Evolutionary conservation across 2,888 invertebrate species (phyloP).

Genomic region (Sialis fuliginosa): DNA sequence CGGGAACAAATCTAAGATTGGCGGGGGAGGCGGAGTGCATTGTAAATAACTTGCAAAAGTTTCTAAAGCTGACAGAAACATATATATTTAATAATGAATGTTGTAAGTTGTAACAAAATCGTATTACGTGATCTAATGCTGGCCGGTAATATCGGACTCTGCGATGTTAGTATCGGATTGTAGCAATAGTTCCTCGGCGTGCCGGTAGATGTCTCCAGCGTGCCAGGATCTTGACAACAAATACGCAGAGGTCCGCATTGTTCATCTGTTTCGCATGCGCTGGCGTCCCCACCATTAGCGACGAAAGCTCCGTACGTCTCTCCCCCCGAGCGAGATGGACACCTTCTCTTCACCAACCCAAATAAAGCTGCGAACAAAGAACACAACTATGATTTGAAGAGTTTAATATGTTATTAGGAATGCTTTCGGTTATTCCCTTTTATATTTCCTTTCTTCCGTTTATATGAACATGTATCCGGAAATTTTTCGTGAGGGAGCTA

Average conservation of each 20-base stretch:
- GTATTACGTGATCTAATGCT: no score
- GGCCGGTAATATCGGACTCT: no score
- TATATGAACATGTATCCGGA: no score
- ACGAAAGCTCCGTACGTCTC: conserved; percentile 3
- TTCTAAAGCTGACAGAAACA: conserved; percentile 19
- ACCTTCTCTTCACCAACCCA: conserved; percentile 51
- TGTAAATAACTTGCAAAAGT: conserved; percentile 43
- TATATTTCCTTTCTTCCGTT: no score
- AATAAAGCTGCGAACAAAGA: conserved; percentile 32
- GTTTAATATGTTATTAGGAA: no score
- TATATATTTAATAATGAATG: conserved; percentile 7
- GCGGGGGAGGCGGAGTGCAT: conserved; percentile 50
- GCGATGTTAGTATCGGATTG: no score
- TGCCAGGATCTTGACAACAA: conserved; percentile 45
- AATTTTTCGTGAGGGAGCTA: no score
- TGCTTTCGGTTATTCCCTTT: no score
- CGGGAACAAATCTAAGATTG: conserved; percentile 49
- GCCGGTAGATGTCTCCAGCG: neutral
- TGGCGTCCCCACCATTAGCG: conserved; percentile 28
- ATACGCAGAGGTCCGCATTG: conserved; percentile 55
- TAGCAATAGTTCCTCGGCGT: no score
- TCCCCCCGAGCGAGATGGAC: conserved; percentile 26
- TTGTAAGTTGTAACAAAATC: neutral
- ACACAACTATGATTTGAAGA: no score
- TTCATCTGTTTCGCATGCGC: conserved; percentile 44